Evolutionary conservation across 2,797 vertebrate species (phyloP).

Genomic region (Notamacropus eugenii): DNA sequence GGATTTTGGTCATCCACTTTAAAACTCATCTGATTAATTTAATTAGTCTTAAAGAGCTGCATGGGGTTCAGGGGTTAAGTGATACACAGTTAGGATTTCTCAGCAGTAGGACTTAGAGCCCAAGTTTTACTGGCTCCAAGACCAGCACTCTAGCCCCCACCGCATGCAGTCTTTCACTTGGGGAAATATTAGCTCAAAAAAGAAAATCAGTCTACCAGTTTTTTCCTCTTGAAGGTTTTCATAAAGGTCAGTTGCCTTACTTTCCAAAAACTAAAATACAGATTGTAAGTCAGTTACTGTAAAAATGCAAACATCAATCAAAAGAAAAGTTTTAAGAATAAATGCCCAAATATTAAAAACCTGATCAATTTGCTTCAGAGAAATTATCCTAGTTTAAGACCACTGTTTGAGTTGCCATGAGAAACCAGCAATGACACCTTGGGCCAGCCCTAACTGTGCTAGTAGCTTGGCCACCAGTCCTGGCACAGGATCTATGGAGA

Average conservation of each 20-base stretch:
- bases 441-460: background rate
- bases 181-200: background rate
- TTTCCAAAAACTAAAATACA: slow-evolving; percentile 1
- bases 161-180: background rate
- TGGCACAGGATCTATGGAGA: background rate
- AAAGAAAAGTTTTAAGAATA: slow-evolving; percentile 9
- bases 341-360: slow-evolving; percentile 14
- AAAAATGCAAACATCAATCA: background rate
- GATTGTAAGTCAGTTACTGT: background rate
- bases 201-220: background rate
- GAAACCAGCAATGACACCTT: background rate
- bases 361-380: background rate
- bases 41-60: background rate
- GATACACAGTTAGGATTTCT: background rate
- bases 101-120: background rate
- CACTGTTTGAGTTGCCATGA: background rate
- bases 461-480: background rate
- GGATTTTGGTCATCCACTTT: background rate
- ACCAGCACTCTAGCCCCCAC: background rate
- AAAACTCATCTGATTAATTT: background rate
- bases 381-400: background rate
- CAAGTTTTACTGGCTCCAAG: background rate
- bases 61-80: background rate
- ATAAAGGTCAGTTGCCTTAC: background rate
- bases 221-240: background rate